Evolutionary conservation across 2,113 vertebrate species (phyloP), one percentile per base, ranked within the genome.

Genomic region (Puntigrus tetrazona): DNA sequence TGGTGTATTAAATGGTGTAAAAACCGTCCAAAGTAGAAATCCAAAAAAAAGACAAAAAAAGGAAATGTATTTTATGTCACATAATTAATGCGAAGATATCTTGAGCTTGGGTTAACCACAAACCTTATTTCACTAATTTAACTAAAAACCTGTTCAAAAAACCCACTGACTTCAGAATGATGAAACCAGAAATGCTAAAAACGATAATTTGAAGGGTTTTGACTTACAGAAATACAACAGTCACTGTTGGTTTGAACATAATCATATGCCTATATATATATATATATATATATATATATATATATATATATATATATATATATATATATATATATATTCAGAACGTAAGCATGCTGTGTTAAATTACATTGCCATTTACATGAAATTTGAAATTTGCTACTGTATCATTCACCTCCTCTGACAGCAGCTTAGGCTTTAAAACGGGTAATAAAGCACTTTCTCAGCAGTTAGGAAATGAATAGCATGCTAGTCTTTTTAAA

Each of bases 381-480:
- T n/a, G 0, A 11, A 69, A n/a, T 70, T 22, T 22, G 3, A n/a
- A n/a, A n/a, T 67, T 31, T 70, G 34, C 29, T 67, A 20, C 63
- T 69, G 4, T 36, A 38, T 69, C 20, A 69, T 69, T 69, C 34
- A 70, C 20, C 67, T 13, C 65, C 67, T 38, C 11, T 36, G 50
- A 77, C 18, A 14, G 31, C 31, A 77, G 47, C 9, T 34, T n/a
- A 34, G 14, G 52, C 31, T 59, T 80, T 81, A 36, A 76, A 81
- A 76, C n/a, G 7, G 14, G 29, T 14, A 81, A 7, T 50, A 25
- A 55, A 55, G 34, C 47, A 31, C 34, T 55, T 82, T n/a, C 67
- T 61, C 25, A 45, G 69, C 34, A n/a, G 67, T 22, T 69, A 76
- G 45, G 31, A 70, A 81, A 52, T 67, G 20, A 81, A 81, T 70